Base-by-base conservation (phyloP, 2,888 invertebrate species). In the Metellina segmentata region DNA sequence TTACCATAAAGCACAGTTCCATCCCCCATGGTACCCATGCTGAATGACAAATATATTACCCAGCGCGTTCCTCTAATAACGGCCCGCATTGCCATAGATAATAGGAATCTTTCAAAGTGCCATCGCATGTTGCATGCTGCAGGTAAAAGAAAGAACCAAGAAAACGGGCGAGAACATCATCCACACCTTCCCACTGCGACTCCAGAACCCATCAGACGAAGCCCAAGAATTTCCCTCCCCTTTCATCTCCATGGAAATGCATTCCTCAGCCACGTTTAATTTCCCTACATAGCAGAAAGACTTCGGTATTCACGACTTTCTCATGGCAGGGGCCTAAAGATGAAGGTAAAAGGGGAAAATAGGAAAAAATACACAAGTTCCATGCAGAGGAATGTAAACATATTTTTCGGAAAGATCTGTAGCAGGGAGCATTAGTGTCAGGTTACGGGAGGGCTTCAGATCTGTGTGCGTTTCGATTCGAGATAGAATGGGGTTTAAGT, bases 211-310 rank as follows among this genome's bases (percentile, higher is more conserved):
- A 85, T 89, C 83, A 85, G 70, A 52, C 9, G 89, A 89, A 79
- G 78, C 82, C 71, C 49, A 85, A 79, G 83, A 81, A 92, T 86
- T 92, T 89, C 81, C 82, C 70, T 8, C 48, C 34, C 83, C 82
- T 85, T 89, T 92, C 91, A 89, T 89, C 92, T 92, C 92, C 92
- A 89, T 89, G 92, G 92, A 82, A 90, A 92, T 92, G 89, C 92
- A 92, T 92, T 92, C 92, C 89, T 92, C 85, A 86, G 86, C 34
- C 74, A n/a, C 86, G 79, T 86, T 89, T 85, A 92, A 89, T 89
- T 83, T 89, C 81, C 75, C 69, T 85, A 75, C 85, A 89, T 91
- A 78, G 88, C 81, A 61, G 87, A 78, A 72, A 7, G 19, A 51
- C 78, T 85, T 88, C 70, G 91, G 88, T 85, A 87, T 82, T 87